phyloP scores from a whole-genome alignment of 2,888 invertebrate species.

The Himalopsyche anomala region DNA sequence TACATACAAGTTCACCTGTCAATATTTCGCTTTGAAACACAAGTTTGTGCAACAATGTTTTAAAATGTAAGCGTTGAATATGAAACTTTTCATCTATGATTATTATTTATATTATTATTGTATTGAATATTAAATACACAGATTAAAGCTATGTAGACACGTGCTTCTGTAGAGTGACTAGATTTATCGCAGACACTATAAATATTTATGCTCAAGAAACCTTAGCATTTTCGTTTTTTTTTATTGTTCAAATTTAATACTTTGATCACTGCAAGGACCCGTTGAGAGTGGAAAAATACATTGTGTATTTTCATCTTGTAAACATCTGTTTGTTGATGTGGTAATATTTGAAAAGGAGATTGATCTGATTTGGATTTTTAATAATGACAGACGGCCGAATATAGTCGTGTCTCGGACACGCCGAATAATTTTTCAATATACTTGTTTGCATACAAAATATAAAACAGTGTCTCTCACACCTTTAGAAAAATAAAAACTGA shows the following conservation, averaged over 20 bases:
- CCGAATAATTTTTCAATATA: neutral
- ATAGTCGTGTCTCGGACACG: neutral
- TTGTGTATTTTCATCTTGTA: constrained; percentile 47
- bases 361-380: constrained; percentile 44
- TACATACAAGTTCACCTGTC: constrained; percentile 25
- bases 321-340: constrained; percentile 53
- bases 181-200: constrained; percentile 67
- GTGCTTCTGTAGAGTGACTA: constrained; percentile 78
- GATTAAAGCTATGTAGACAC: constrained; percentile 69
- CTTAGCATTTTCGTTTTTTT: constrained; percentile 22
- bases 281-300: constrained; percentile 67
- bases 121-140: constrained; percentile 63
- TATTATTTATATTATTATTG: constrained; percentile 57
- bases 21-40: neutral
- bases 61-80: constrained; percentile 24
- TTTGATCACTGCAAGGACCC: constrained; percentile 79
- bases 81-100: constrained; percentile 19
- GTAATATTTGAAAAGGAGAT: constrained; percentile 52
- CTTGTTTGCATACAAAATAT: constrained; percentile 1
- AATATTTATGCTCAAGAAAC: constrained; percentile 38
- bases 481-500: neutral
- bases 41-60: constrained; percentile 19
- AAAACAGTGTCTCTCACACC: constrained; percentile 8
- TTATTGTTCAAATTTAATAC: constrained; percentile 66
- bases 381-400: neutral